Conservation (phyloP, 2,113 vertebrate species). For the Semnopithecus entellus region DNA sequence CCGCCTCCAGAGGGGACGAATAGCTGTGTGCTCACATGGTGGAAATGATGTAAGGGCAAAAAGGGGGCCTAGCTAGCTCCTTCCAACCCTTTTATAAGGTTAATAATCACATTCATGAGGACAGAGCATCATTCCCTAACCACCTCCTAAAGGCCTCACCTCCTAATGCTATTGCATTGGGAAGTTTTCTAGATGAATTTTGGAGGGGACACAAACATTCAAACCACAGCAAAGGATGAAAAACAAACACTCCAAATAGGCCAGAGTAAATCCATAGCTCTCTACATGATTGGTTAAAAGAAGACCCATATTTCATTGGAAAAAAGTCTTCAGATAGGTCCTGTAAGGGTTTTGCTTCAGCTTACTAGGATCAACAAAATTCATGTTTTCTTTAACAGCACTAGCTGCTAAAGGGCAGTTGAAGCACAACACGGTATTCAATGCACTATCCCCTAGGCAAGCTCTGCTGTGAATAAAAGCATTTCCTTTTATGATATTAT, state of each 20-base stretch:
- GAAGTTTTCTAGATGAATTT: background rate
- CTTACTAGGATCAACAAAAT: background rate
- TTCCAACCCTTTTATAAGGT: background rate
- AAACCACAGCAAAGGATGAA: background rate
- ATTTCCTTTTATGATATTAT: background rate
- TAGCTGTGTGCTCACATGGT: too few species aligned
- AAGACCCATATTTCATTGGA: background rate
- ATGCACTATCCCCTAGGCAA: background rate
- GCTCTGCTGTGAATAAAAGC: background rate
- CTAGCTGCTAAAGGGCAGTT: background rate
- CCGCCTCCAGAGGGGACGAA: background rate
- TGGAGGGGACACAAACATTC: background rate
- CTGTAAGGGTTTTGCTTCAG: background rate
- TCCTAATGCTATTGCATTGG: background rate
- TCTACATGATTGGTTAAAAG: conserved; percentile 27
- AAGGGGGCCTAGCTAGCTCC: background rate
- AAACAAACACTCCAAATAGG: background rate
- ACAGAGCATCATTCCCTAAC: background rate
- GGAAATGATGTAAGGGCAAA: background rate
- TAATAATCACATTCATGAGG: background rate
- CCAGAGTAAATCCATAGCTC: background rate
- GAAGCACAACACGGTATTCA: background rate
- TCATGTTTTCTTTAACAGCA: background rate
- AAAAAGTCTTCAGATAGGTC: conserved; percentile 4
- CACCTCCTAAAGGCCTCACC: background rate